These are phyloP conservation scores for Noturus placidus DNA, from an alignment of 2,113 vertebrate species.

Conservation along the genomic window DNA sequence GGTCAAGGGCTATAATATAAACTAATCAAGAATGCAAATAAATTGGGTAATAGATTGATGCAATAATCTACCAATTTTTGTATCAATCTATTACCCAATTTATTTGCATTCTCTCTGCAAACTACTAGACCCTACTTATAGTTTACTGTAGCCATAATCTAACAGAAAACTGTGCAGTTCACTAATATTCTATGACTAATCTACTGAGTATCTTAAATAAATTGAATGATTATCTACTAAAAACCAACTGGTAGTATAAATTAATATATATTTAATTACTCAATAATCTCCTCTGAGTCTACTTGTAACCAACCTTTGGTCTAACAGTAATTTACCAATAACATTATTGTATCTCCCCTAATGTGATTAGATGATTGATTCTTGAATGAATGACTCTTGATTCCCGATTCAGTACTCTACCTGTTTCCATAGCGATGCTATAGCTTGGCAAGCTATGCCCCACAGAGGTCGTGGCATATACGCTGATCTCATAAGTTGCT, in stretches of 20 bases:
- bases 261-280: no score
- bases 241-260: no score
- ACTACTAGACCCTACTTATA: not conserved
- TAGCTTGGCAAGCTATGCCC: slow-evolving; percentile 86
- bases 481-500: slow-evolving; percentile 77
- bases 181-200: not conserved
- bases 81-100: not conserved
- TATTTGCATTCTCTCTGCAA: not conserved
- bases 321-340: not conserved
- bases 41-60: no score
- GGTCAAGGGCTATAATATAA: not conserved
- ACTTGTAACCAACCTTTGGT: no score
- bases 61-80: not conserved
- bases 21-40: no score
- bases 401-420: slow-evolving; percentile 57
- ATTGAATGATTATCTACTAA: not conserved
- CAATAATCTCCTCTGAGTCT: no score
- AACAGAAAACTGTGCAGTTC: not conserved
- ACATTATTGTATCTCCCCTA: not conserved
- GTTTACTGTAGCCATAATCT: not conserved
- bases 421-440: slow-evolving; percentile 83
- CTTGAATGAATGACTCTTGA: not conserved
- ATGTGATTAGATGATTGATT: not conserved
- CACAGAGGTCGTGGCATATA: slow-evolving; percentile 71
- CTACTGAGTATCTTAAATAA: not conserved